A percentile compares a stretch with the other conserved stretches of the same genome.
phyloP scores from a whole-genome alignment of 2,797 vertebrate genomes.

The Agapornis canus region DNA sequence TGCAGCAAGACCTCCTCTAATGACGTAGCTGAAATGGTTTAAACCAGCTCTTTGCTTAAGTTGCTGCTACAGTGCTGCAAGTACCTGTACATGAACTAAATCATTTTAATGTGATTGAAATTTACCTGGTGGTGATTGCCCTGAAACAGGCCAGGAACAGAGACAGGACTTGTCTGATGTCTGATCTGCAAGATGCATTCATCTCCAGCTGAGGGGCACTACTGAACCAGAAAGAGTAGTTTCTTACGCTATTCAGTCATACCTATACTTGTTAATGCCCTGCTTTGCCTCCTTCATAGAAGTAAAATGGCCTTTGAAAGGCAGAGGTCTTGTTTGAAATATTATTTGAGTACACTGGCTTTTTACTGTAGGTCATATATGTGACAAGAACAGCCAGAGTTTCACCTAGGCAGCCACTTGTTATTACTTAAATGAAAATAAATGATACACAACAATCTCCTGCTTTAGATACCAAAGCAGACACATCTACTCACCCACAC shows the following conservation, averaged over 20 bases:
- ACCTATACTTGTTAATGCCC: background rate
- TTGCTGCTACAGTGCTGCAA: background rate
- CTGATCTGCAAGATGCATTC: background rate
- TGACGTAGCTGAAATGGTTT: background rate
- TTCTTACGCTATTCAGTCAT: background rate
- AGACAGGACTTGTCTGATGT: background rate
- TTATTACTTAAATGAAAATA: background rate
- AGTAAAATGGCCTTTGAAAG: background rate
- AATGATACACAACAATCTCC: background rate
- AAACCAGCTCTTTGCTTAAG: background rate
- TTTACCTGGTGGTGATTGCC: background rate
- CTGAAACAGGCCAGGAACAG: background rate
- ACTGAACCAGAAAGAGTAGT: background rate
- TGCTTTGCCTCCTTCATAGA: background rate
- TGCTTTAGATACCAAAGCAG: background rate
- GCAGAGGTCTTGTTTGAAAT: background rate
- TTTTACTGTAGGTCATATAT: background rate
- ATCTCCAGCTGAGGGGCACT: background rate
- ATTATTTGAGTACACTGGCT: background rate
- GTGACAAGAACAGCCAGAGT: background rate
- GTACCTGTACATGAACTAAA: background rate
- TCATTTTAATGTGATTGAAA: background rate
- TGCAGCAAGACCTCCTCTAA: background rate
- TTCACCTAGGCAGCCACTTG: background rate
- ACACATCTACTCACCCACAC: background rate